phyloP scores from a whole-genome alignment of 2,797 vertebrate species.

The Limnodromus scolopaceus region DNA sequence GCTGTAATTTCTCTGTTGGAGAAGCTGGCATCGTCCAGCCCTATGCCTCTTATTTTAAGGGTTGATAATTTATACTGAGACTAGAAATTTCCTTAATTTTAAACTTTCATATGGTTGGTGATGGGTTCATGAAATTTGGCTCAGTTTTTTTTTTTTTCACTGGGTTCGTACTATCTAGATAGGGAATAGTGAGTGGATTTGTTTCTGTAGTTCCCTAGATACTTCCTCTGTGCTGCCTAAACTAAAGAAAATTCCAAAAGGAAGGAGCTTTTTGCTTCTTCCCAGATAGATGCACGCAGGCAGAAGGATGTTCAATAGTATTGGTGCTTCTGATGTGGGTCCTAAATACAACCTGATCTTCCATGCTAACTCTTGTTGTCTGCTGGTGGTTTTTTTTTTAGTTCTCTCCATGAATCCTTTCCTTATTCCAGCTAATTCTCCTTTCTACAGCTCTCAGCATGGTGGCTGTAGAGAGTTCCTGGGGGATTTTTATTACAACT shows the following conservation, averaged over 20 bases:
- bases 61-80: background rate
- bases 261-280: background rate
- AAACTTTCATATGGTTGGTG: background rate
- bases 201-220: background rate
- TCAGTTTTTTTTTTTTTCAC: background rate
- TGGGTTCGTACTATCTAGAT: background rate
- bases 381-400: rapidly evolving
- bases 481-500: background rate
- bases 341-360: background rate
- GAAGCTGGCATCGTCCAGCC: background rate
- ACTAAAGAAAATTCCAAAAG: background rate
- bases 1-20: background rate
- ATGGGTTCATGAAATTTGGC: rapidly evolving
- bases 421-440: background rate
- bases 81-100: background rate
- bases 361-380: background rate
- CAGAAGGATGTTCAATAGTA: background rate
- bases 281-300: too few relatives aligned
- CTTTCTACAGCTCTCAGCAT: background rate
- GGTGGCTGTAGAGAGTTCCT: background rate
- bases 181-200: background rate
- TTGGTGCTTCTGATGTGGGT: background rate
- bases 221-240: background rate
- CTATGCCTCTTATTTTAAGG: background rate
- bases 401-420: background rate